Conservation (phyloP, 2,113 vertebrate species). For the Aegotheles bennettii region DNA sequence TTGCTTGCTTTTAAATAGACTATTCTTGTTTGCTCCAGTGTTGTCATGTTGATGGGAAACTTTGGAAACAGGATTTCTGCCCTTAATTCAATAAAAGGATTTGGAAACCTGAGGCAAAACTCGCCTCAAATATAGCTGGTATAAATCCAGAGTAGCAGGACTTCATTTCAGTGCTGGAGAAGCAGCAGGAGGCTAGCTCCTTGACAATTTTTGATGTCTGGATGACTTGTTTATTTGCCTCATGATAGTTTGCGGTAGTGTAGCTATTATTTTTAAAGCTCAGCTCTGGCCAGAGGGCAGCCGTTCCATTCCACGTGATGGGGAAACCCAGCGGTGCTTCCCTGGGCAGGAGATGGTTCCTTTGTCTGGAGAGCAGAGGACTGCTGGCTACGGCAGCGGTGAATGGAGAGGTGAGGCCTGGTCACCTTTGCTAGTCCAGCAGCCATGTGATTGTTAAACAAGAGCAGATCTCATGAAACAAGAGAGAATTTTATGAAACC, state of each 20-base stretch:
- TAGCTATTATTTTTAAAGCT: slow-evolving; percentile 46
- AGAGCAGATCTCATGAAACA: neutral
- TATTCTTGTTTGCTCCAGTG: slow-evolving; percentile 49
- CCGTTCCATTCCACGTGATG: neutral
- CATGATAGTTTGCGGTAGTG: slow-evolving; percentile 35
- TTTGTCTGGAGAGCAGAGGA: neutral
- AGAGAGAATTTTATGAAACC: neutral
- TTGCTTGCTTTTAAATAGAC: slow-evolving; percentile 43
- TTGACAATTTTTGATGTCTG: slow-evolving; percentile 34
- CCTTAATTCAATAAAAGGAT: slow-evolving; percentile 34
- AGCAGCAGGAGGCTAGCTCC: slow-evolving; percentile 43
- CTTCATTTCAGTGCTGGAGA: slow-evolving; percentile 28
- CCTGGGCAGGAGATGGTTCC: neutral
- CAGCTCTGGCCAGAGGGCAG: slow-evolving; percentile 18
- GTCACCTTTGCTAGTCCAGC: neutral
- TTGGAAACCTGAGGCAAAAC: slow-evolving; percentile 50
- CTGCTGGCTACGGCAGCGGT: neutral
- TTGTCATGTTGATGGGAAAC: slow-evolving; percentile 51
- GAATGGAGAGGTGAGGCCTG: rapidly evolving
- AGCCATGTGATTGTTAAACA: rapidly evolving
- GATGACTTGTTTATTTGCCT: slow-evolving; percentile 39
- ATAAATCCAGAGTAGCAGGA: slow-evolving; percentile 34
- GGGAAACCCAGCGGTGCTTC: neutral
- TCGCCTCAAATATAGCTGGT: neutral
- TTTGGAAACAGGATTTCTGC: slow-evolving; percentile 48